Evolutionary conservation across 2,113 vertebrate species (phyloP), one percentile per base, ranked within the genome.

Genomic region (Caretta caretta): DNA sequence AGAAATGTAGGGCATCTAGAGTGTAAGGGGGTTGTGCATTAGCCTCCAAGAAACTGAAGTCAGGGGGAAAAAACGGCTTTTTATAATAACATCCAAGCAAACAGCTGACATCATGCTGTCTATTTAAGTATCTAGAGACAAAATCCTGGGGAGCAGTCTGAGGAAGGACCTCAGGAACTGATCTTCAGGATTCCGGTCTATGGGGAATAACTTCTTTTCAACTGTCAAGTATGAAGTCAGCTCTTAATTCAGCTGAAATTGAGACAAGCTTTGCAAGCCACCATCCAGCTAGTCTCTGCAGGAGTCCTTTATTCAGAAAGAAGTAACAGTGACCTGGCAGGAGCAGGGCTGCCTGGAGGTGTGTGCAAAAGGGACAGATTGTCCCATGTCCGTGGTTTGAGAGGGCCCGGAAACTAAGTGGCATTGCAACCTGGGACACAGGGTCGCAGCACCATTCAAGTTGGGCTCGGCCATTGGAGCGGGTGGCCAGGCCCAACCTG

Each of bases 1-100:
- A 14, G 75, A 38, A 9, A 25, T 0, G 0, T n/a, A 35, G 51
- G 27, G 22, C 14, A n/a, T 42, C 1, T 78, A 3, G 0, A 4
- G 29, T 4, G 83, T 48, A 53, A 85, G 49, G 65, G 50, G 46
- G 2, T 1, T 3, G 53, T 81, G 10, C 25, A 3, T 46, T 78
- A 48, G 42, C 46, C 25, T 29, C 76, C 76, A 78, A 48, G 46
- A 29, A 16, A 46, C 10, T 49, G 42, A 48, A 48, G 3, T 78
- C 6, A 13, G 7, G 11, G 42, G 38, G 20, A 48, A 27, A 46
- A 42, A 25, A 6, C 4, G 76, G 46, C 76, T 78, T 42, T 48
- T 35, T n/a, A 35, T 16, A 78, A 25, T 8, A 49, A 25, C 42
- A 16, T 48, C 11, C 42, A 78, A 49, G 22, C 46, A 46, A 27